These are phyloP conservation scores for Rhagoletis zephyria DNA, from an alignment of 1,140 invertebrate genomes.

Conservation along the genomic window DNA sequence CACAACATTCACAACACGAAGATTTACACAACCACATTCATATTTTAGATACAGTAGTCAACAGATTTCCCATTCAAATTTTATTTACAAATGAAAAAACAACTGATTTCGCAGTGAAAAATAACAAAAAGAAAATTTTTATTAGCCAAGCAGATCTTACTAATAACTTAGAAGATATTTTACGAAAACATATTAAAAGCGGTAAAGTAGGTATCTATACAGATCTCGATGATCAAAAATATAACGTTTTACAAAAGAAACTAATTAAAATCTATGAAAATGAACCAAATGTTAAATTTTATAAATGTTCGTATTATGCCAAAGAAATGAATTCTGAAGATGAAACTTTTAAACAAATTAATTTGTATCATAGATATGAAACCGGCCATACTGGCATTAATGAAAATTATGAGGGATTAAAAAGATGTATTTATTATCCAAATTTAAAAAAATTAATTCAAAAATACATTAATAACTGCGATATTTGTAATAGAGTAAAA, in stretches of 20 bases:
- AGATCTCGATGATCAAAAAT: constrained; percentile 47
- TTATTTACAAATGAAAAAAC: not conserved
- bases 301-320: constrained; percentile 14
- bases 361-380: not conserved
- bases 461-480: no score
- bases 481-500: no score
- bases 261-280: constrained; percentile 32
- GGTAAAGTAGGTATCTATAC: constrained; percentile 55
- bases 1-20: constrained; percentile 7
- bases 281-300: constrained; percentile 4
- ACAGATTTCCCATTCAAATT: constrained; percentile 22
- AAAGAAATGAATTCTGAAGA: not conserved
- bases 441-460: no score
- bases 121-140: not conserved
- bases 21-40: constrained; percentile 10
- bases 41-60: constrained; percentile 17
- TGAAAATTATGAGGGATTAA: no score
- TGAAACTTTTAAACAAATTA: constrained; percentile 46
- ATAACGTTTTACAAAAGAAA: constrained; percentile 53
- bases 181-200: constrained; percentile 49
- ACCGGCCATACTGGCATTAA: no score
- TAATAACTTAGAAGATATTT: constrained; percentile 49
- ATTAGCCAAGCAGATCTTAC: constrained; percentile 45
- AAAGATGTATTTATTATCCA: no score
- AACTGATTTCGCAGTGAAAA: not conserved